Percentiles rank a stretch among this genome's conserved stretches.
Evolutionary conservation across 2,113 vertebrate species (phyloP).

Genomic region (Tonatia bakeri): DNA sequence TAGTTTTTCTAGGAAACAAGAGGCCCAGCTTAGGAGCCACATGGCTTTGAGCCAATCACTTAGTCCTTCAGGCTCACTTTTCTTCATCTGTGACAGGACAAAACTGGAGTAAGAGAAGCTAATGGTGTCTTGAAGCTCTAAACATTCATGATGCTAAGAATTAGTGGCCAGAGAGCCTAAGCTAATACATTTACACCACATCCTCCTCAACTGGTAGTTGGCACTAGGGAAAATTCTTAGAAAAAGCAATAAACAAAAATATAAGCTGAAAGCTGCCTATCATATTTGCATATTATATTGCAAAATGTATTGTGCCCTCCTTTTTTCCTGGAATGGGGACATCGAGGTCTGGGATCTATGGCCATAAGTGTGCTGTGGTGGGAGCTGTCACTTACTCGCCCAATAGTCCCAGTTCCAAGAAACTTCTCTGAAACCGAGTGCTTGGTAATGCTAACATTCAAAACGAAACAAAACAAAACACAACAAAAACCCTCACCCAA

Average conservation of each 20-base stretch:
- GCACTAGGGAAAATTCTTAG: background rate
- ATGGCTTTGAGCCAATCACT: background rate
- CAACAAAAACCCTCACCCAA: background rate
- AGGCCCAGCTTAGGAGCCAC: background rate
- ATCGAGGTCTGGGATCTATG: background rate
- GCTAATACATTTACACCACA: background rate
- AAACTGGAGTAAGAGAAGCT: background rate
- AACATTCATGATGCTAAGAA: background rate
- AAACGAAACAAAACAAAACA: background rate
- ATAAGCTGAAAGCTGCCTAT: background rate
- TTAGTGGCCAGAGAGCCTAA: background rate
- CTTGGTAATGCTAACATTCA: background rate
- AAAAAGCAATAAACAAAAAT: constrained; percentile 31
- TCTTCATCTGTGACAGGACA: background rate
- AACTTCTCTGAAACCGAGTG: background rate
- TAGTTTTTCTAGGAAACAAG: background rate
- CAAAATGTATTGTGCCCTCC: background rate
- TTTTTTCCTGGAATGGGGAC: constrained; percentile 20
- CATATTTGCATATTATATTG: background rate
- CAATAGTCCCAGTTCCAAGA: background rate
- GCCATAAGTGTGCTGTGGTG: background rate
- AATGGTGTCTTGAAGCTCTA: background rate
- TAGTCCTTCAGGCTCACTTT: background rate
- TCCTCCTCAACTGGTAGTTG: background rate
- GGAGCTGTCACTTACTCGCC: background rate